Evolutionary conservation across 2,797 vertebrate species (phyloP).

Genomic region (Xenentodon cancila): DNA sequence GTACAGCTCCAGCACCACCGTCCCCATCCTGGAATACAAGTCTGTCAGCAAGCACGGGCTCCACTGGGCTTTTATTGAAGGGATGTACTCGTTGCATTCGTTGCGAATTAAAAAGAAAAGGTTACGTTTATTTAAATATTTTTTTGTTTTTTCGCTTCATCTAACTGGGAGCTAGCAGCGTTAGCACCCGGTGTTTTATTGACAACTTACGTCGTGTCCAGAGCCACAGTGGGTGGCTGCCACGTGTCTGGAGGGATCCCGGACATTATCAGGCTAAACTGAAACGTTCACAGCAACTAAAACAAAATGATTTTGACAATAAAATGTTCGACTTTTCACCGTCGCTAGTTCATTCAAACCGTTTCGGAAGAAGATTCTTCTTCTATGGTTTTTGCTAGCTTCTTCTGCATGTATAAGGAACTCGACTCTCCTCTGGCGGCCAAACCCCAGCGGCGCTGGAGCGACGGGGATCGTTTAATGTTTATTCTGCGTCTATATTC

Average conservation of each 20-base stretch:
- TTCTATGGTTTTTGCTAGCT: neutral
- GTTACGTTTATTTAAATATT: too few species aligned
- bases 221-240: slow-evolving; percentile 87
- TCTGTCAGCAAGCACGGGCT: neutral
- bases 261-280: slow-evolving; percentile 11
- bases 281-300: neutral
- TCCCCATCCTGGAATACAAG: slow-evolving; percentile 85
- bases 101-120: too few species aligned
- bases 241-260: slow-evolving; percentile 87
- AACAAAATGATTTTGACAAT: neutral
- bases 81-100: too few species aligned
- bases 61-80: neutral
- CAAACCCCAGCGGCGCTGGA: neutral
- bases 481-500: too few species aligned
- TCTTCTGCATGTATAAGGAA: neutral
- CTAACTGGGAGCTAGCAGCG: slow-evolving; percentile 27
- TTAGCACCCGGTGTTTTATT: slow-evolving; percentile 18
- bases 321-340: neutral
- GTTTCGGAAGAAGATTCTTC: too few species aligned
- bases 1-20: slow-evolving; percentile 89
- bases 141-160: neutral
- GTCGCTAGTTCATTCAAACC: too few species aligned
- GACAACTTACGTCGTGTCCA: slow-evolving; percentile 84
- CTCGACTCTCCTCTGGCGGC: slow-evolving; percentile 11
- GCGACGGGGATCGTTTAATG: too few species aligned